Conservation (phyloP, 2,113 vertebrate genomes). For the Grammomys dolichurus region DNA sequence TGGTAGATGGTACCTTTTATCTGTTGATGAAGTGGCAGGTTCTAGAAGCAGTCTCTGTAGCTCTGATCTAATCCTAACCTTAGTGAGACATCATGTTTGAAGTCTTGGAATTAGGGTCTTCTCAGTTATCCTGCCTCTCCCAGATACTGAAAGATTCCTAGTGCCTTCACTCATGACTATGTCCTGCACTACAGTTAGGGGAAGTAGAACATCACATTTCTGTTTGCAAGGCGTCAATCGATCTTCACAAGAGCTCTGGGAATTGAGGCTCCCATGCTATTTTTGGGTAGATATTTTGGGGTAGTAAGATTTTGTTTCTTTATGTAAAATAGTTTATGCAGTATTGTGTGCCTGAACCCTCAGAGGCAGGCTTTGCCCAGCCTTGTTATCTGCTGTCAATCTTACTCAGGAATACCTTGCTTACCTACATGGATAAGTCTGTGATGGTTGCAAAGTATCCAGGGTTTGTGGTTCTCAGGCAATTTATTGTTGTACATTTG, state of each 20-base stretch:
- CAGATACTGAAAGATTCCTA: neutral
- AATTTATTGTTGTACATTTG: neutral
- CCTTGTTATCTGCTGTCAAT: no score
- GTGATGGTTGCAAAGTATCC: neutral
- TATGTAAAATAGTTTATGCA: neutral
- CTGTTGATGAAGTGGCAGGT: neutral
- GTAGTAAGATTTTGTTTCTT: neutral
- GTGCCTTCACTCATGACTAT: fast-evolving
- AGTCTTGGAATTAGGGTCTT: neutral
- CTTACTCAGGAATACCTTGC: neutral
- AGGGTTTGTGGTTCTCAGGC: neutral
- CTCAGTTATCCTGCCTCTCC: neutral
- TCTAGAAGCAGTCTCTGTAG: no score
- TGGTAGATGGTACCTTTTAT: neutral
- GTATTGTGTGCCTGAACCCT: no score
- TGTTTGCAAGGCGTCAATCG: neutral
- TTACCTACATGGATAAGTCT: neutral
- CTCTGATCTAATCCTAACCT: neutral
- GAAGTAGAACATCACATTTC: neutral
- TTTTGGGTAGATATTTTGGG: fast-evolving
- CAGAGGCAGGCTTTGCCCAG: neutral
- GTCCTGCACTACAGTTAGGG: no score
- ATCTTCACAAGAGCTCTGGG: fast-evolving
- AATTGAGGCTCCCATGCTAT: fast-evolving
- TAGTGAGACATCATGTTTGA: no score